Evolutionary conservation across 2,797 vertebrate genomes (phyloP).

Genomic region (Selene dorsalis): DNA sequence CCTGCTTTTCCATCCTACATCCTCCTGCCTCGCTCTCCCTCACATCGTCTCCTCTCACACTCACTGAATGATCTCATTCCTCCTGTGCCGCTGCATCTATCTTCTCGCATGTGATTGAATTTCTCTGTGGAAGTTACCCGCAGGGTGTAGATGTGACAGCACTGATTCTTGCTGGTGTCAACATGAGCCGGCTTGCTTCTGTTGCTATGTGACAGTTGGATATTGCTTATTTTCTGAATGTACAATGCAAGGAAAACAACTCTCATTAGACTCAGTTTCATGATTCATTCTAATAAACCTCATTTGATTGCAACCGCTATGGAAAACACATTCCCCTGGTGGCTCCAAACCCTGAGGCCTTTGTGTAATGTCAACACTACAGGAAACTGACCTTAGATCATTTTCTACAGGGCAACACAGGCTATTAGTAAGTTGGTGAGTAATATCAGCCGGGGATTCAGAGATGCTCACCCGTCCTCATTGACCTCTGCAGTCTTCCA

Average conservation of each 20-base stretch:
- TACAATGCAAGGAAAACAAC: constrained; percentile 40
- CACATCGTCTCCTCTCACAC: constrained; percentile 50
- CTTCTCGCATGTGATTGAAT: constrained; percentile 48
- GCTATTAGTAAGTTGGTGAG: constrained; percentile 63
- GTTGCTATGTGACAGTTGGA: constrained; percentile 50
- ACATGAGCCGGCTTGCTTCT: constrained; percentile 37
- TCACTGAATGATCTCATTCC: constrained; percentile 58
- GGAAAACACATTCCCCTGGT: constrained; percentile 19
- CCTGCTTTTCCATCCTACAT: constrained; percentile 45
- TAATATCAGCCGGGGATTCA: constrained; percentile 57
- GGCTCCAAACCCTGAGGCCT: constrained; percentile 7
- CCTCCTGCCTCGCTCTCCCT: constrained; percentile 47
- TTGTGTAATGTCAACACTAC: constrained; percentile 18
- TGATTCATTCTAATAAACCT: constrained; percentile 18
- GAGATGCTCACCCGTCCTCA: constrained; percentile 61
- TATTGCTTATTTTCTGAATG: constrained; percentile 49
- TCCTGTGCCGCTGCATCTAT: constrained; percentile 55
- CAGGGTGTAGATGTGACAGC: constrained; percentile 59
- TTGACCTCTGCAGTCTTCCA: constrained; percentile 71
- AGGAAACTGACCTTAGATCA: constrained; percentile 52
- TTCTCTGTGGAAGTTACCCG: constrained; percentile 63
- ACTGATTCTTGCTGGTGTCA: constrained; percentile 54
- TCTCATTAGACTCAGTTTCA: constrained; percentile 25
- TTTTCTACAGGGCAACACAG: constrained; percentile 47
- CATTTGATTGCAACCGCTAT: constrained; percentile 16